These are phyloP conservation scores for Apeltes quadracus DNA, from an alignment of 2,113 vertebrate species.

Conservation along the genomic window DNA sequence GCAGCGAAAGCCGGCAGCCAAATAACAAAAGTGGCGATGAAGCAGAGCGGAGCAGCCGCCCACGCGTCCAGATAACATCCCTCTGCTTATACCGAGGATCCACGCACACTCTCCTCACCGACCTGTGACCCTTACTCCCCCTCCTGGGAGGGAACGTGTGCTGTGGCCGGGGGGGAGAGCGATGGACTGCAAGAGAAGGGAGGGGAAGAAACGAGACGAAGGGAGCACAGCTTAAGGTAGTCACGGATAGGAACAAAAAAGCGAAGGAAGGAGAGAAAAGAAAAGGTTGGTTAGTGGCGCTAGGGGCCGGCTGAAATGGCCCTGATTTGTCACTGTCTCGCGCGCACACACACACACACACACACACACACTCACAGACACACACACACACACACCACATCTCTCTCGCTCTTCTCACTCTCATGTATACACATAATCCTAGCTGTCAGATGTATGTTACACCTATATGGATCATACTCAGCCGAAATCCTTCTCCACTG, in stretches of 20 bases:
- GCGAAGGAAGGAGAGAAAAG: not conserved
- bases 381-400: not conserved
- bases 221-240: conserved; percentile 4
- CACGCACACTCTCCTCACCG: conserved; percentile 4
- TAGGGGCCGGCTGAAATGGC: conserved; percentile 59
- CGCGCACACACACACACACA: not conserved
- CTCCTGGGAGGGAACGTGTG: conserved; percentile 24
- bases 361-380: conserved; percentile 2
- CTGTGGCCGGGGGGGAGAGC: conserved; percentile 2
- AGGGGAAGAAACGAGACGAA: not conserved
- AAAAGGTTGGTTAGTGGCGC: conserved; percentile 36
- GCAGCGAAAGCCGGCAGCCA: too few relatives aligned
- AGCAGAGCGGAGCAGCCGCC: not conserved
- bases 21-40: not conserved
- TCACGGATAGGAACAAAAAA: conserved; percentile 18
- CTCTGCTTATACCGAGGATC: not conserved
- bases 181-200: not conserved
- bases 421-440: conserved; percentile 67
- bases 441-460: conserved; percentile 67
- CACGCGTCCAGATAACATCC: not conserved
- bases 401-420: not conserved
- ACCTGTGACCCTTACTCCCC: conserved; percentile 47
- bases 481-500: conserved; percentile 54
- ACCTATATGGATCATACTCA: conserved; percentile 67
- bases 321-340: conserved; percentile 67